Base-by-base conservation (phyloP, 2,888 invertebrate genomes). In the Penaeus monodon region DNA sequence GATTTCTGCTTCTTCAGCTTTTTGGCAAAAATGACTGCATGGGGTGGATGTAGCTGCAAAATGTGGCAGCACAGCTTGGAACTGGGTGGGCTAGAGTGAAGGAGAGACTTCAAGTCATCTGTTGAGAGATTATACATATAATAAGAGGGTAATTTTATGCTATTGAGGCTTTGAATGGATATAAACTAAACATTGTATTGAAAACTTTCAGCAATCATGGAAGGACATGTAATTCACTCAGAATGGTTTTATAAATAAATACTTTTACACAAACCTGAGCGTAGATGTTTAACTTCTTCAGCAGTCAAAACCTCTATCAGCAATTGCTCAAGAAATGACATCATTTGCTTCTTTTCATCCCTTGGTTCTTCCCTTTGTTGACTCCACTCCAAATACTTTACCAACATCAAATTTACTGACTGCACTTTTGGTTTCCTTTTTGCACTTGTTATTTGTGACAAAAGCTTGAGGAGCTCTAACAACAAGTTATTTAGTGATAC, bases 21-120 rank as follows among this genome's bases (percentile, higher is more conserved):
- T 44, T 79, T 81, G 14, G 63, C 66, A 20, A 86, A 64, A 20
- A 49, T 38, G 38, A 12, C 22, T 33, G 66, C 80, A 68, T 88
- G 81, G 8, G 80, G 76, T 29, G 84, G 88, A 38, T 84, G 70
- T 12, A 84, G 44, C 22, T 57, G 66, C 57, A 88, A 33, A 10
- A 88, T 27, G 6, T 77, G 80, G 38, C 84, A 84, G 64, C 88
- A 88, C 27, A 88, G 38, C n/a, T 76, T 81, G 33, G 81, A 33
- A 64, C 80, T 81, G 10, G 84, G 66, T 12, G 88, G 80, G 10
- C 33, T 68, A 29, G 64, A 64, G 10, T 49, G 84, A 17, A 84
- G 44, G 12, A 88, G 65, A 38, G 49, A 57, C 68, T 88, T 84
- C 44, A 88, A 57, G n/a, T 88, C 79, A 64, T 79, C 87, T 87